Conservation (phyloP, 2,113 vertebrate species). For the Lagopus muta region DNA sequence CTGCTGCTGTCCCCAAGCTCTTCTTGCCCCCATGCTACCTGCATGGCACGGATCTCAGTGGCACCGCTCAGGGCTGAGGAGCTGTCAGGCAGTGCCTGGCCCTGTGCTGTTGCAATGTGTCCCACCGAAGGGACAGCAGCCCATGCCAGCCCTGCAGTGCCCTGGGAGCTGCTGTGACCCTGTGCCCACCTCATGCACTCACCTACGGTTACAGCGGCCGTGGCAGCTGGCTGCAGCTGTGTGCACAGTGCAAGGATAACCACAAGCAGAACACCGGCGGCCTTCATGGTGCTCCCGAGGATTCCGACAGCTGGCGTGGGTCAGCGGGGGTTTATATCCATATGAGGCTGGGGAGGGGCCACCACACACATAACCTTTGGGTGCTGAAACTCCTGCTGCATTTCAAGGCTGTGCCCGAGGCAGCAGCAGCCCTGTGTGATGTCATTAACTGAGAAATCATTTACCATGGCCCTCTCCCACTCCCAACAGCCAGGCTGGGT, state of each 20-base stretch:
- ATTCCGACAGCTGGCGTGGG: fast-evolving
- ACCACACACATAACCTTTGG: neutral
- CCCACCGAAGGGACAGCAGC: neutral
- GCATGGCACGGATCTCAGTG: fast-evolving
- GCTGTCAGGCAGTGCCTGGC: fast-evolving
- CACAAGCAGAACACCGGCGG: neutral
- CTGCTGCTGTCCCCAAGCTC: fast-evolving
- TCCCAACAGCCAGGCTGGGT: neutral
- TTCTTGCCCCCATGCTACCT: fast-evolving
- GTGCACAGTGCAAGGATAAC: constrained; percentile 13
- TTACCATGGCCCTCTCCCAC: neutral
- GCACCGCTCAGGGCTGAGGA: fast-evolving
- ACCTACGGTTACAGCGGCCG: fast-evolving
- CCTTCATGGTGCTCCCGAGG: constrained; percentile 21
- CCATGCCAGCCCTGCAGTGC: neutral
- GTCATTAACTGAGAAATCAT: constrained; percentile 53
- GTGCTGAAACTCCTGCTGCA: neutral
- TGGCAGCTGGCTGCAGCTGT: neutral
- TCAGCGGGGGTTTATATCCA: neutral
- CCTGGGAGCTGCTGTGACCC: neutral
- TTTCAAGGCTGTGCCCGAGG: constrained; percentile 37
- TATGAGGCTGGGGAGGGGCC: constrained; percentile 3
- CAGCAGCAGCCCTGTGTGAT: neutral
- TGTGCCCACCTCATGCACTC: neutral
- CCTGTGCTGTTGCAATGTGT: neutral